These are phyloP conservation scores for Drosophila neotestacea DNA, from an alignment of 2,888 invertebrate genomes.

Conservation along the genomic window DNA sequence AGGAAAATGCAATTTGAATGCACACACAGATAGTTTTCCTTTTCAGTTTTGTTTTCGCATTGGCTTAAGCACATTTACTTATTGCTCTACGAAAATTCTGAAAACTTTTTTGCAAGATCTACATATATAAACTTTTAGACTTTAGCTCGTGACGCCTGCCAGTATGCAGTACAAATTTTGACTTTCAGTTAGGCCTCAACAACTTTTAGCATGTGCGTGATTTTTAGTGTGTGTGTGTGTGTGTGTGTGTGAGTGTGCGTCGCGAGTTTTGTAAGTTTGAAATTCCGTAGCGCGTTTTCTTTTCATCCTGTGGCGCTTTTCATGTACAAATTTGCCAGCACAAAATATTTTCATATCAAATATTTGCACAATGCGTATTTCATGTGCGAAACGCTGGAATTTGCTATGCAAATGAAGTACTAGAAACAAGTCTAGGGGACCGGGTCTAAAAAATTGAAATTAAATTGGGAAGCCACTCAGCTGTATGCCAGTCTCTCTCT, in stretches of 20 bases:
- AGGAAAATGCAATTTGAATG: conserved; percentile 4
- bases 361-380: conserved; percentile 57
- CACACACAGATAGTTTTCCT: not conserved
- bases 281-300: conserved; percentile 30
- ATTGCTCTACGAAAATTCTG: not conserved
- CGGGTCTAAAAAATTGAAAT: conserved; percentile 59
- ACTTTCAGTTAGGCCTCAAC: conserved; percentile 17
- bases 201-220: conserved; percentile 12
- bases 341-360: conserved; percentile 58
- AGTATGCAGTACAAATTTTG: conserved; percentile 39
- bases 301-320: conserved; percentile 36
- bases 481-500: conserved; percentile 17
- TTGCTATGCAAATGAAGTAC: conserved; percentile 66
- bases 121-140: not conserved
- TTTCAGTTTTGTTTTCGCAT: not conserved
- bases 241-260: conserved; percentile 1
- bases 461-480: conserved; percentile 51
- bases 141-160: conserved; percentile 16
- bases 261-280: conserved; percentile 9
- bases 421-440: conserved; percentile 7
- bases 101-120: conserved; percentile 1
- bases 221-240: conserved; percentile 8
- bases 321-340: conserved; percentile 32
- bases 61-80: conserved; percentile 4
- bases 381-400: conserved; percentile 56